Evolutionary conservation across 2,797 vertebrate species (phyloP).

Genomic region (Phylloscopus collybita): DNA sequence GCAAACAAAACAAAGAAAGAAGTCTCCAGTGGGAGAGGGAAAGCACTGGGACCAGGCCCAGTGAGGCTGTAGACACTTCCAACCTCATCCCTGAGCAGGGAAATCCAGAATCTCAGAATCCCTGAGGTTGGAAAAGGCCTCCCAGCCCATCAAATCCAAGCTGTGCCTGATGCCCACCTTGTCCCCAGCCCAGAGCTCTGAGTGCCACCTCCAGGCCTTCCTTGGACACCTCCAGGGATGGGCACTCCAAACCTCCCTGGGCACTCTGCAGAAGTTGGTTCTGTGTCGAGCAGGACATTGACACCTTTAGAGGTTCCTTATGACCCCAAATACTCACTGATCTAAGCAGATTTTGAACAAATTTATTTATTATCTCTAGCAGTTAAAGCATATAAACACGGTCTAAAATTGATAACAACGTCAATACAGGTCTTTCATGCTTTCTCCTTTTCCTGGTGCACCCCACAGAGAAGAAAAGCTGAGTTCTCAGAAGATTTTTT

Average conservation of each 20-base stretch:
- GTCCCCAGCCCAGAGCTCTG: background rate
- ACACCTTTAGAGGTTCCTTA: background rate
- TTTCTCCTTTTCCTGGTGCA: background rate
- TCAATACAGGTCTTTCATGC: background rate
- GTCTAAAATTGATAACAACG: background rate
- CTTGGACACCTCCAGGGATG: background rate
- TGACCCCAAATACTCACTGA: background rate
- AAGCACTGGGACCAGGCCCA: background rate
- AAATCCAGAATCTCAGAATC: background rate
- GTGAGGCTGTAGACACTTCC: background rate
- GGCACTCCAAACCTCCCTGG: background rate
- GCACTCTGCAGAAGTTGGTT: background rate
- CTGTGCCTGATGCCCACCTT: rapidly evolving
- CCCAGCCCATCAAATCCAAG: rapidly evolving
- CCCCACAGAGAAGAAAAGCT: background rate
- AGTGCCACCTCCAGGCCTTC: background rate
- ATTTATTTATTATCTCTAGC: background rate
- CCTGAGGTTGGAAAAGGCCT: background rate
- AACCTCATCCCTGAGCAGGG: background rate
- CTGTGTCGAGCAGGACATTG: background rate
- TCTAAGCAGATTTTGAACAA: background rate
- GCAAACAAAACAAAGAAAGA: background rate
- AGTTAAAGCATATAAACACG: background rate
- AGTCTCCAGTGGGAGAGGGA: rapidly evolving
- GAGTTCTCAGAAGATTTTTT: background rate